Evolutionary conservation across 2,797 vertebrate species (phyloP), one percentile per base, ranked within the genome.

Genomic region (Artibeus jamaicensis): DNA sequence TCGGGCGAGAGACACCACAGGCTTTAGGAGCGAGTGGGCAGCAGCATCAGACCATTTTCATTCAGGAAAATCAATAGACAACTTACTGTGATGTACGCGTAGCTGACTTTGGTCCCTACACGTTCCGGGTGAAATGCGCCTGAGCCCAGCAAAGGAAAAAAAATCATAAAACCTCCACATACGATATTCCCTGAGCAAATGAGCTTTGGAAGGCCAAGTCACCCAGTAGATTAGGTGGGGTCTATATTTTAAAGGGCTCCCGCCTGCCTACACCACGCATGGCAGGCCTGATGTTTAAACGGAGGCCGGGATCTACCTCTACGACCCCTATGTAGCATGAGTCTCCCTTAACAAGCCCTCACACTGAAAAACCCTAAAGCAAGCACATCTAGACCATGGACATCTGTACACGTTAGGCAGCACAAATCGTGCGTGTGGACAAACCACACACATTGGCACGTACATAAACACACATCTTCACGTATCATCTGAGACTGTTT

Each of bases 21-120:
- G 97, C 97, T 96, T 97, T 97, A 97, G 98, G 97, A 96, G 94
- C 90, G 96, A 94, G 89, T 4, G 57, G 97, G 97, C 86, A 19
- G 97, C 97, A 96, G 98, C 53, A 57, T 90, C 1, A 98, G 96
- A 71, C 97, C 97, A 96, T 98, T 98, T 98, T 98, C 97, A 97
- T 98, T 98, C 97, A 98, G 91, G 96, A 98, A 98, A 98, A 98
- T 98, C 97, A 98, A 98, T 97, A 98, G 97, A 98, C 97, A 98
- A 98, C 98, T 98, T 99, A 98, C 98, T 98, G 97, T 97, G 97
- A 98, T 97, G 87, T 98, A 98, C 90, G 84, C 97, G 95, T 97
- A 98, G 98, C 97, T 97, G 85, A 98, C 98, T 98, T 97, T 98
- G 97, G 98, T 98, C 98, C 98, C 97, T 98, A 98, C 97, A 98